Base-by-base conservation (phyloP, 2,797 vertebrate genomes). In the Pseudocheirus occidentalis region DNA sequence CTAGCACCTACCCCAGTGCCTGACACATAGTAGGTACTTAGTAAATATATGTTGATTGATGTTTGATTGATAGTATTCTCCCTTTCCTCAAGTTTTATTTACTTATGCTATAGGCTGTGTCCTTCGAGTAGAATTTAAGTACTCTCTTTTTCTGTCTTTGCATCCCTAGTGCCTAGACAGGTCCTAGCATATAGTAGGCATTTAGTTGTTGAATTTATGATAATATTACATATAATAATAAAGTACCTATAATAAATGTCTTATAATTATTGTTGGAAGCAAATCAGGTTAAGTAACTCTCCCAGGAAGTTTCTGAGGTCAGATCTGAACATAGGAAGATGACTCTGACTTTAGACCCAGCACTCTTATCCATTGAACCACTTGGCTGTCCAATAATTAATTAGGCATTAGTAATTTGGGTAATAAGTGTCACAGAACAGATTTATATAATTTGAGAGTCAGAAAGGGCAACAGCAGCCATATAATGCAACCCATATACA, bases 241-340 rank as follows among this genome's bases (percentile, higher is more conserved):
- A 81, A 40, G n/a, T 40, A 81, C 21, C n/a, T 40, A 81, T 81
- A 81, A 81, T 27, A 50, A 87, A 11, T 87, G 13, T 4, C 40
- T 87, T 50, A 87, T 87, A 87, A 46, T 87, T 50, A 50, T 87
- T 87, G 40, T 50, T 87, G 40, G 31, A 97, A 50, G n/a, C 34
- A 59, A 40, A 56, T 73, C 89, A 54, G 21, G 46, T 55, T 57
- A 91, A 90, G 16, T 91, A 91, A 95, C 16, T 91, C 95, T 55
- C 40, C 50, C 73, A 53, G 73, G 52, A 54, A 62, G 73, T 31
- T 12, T n/a, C 31, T 90, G 29, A 54, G 90, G 24, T 13, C 21
- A 89, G 66, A 16, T 66, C 6, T 66, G 13, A 62, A n/a, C 34
- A 14, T 28, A 66, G 62, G 34, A 62, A 62, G 29, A 62, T 34